These are phyloP conservation scores for Aphelenchoides avenae DNA, from an alignment of 1,140 invertebrate genomes.

Conservation along the genomic window DNA sequence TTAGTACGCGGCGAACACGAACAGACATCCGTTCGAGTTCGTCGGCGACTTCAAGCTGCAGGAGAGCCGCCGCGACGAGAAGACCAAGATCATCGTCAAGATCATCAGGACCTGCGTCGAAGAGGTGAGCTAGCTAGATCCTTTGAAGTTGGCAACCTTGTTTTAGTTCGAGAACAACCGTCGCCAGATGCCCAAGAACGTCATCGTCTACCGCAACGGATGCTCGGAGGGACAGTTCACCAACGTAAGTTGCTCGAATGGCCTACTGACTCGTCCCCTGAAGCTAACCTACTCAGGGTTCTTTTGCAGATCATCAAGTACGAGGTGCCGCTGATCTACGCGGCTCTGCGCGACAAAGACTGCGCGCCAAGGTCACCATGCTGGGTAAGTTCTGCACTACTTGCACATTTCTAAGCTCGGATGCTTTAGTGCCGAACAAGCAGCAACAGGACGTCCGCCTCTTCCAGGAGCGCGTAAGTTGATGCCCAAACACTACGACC, in stretches of 20 bases:
- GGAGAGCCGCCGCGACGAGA: conserved; percentile 43
- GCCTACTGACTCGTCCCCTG: too few relatives aligned
- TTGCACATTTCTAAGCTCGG: not conserved
- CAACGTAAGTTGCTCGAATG: conserved; percentile 1
- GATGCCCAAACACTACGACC: not conserved
- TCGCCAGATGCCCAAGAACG: conserved; percentile 10
- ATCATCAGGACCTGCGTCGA: conserved; percentile 22
- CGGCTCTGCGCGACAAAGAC: conserved; percentile 5
- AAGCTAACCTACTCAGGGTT: not conserved
- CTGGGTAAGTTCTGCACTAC: too few relatives aligned
- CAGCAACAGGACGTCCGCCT: conserved; percentile 32
- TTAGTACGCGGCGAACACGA: too few relatives aligned
- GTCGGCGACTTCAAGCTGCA: too few relatives aligned
- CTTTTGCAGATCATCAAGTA: conserved; percentile 31
- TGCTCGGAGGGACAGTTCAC: conserved; percentile 36
- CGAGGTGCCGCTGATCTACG: conserved; percentile 26
- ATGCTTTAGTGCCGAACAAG: conserved; percentile 36
- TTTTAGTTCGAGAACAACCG: conserved; percentile 3
- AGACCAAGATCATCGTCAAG: conserved; percentile 28
- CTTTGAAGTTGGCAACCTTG: not conserved
- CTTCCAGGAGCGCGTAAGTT: conserved; percentile 15
- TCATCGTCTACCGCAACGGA: conserved; percentile 39
- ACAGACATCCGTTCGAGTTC: too few relatives aligned
- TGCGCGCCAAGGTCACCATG: too few relatives aligned
- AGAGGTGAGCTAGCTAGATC: not conserved